Conservation (phyloP, 2,113 vertebrate species). For the Gymnogyps californianus region DNA sequence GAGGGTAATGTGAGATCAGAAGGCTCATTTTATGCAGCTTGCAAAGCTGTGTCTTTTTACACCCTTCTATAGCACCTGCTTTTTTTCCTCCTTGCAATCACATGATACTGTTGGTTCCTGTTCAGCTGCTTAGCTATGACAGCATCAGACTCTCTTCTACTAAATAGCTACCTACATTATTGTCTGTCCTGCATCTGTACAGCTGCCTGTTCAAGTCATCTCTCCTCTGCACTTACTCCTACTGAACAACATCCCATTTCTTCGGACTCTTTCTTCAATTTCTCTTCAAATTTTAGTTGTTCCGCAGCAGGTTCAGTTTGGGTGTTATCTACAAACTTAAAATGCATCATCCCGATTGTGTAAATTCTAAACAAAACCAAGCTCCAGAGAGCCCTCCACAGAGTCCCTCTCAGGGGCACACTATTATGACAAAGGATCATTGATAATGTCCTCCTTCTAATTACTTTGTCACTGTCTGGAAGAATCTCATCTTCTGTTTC, state of each 20-base stretch:
- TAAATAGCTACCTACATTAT: background rate
- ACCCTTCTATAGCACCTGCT: background rate
- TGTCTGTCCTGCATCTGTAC: background rate
- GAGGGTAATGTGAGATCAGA: background rate
- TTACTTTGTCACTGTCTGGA: background rate
- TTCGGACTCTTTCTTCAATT: background rate
- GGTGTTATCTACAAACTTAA: background rate
- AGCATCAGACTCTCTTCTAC: background rate
- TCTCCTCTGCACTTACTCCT: background rate
- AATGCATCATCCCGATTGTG: background rate
- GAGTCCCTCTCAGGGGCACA: accelerated
- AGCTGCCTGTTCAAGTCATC: background rate
- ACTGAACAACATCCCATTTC: background rate
- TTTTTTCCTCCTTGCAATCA: background rate
- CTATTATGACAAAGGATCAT: background rate
- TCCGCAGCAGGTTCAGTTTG: background rate
- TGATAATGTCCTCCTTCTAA: background rate
- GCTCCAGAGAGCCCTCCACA: background rate
- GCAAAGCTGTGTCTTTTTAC: background rate
- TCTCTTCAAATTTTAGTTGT: background rate
- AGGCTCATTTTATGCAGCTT: background rate
- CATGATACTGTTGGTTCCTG: background rate
- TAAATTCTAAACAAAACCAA: background rate
- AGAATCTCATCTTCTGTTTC: background rate
- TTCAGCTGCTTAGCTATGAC: background rate